Conservation (phyloP, 2,888 invertebrate genomes). For the Lysandra coridon region DNA sequence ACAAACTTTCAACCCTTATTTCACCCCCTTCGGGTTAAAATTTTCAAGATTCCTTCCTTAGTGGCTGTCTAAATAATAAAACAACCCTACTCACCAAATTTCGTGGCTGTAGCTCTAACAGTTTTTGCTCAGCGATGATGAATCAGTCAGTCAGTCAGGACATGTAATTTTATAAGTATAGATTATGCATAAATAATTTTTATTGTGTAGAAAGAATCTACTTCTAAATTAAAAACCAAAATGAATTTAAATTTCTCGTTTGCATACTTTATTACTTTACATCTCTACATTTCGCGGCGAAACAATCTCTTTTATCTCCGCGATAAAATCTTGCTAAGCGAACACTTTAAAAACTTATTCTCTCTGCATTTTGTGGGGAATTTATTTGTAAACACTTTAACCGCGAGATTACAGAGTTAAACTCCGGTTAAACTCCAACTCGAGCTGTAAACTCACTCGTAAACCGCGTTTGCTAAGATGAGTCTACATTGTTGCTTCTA, state of each 20-base stretch:
- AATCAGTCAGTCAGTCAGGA: too few relatives aligned
- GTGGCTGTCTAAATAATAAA: too few relatives aligned
- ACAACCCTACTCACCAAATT: too few relatives aligned
- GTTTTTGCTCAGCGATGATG: too few relatives aligned
- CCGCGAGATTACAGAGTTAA: conserved; percentile 31
- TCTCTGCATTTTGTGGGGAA: conserved; percentile 18
- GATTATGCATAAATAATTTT: too few relatives aligned
- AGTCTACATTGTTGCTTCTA: neutral
- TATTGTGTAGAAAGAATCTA: neutral
- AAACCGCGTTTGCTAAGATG: conserved; percentile 12
- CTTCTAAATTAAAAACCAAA: neutral
- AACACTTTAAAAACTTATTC: conserved; percentile 23
- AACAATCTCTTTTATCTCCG: conserved; percentile 9
- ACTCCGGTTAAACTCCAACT: conserved; percentile 31
- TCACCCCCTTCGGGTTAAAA: too few relatives aligned
- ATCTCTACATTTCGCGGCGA: neutral
- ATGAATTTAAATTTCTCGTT: neutral
- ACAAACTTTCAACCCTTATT: too few relatives aligned
- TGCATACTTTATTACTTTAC: neutral
- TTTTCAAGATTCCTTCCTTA: too few relatives aligned
- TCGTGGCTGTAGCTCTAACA: too few relatives aligned
- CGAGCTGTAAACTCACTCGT: conserved; percentile 29
- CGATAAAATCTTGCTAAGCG: conserved; percentile 22
- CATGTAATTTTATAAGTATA: too few relatives aligned
- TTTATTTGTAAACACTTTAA: conserved; percentile 24